phyloP scores from a whole-genome alignment of 2,113 vertebrate genomes.

The Chaenocephalus aceratus region DNA sequence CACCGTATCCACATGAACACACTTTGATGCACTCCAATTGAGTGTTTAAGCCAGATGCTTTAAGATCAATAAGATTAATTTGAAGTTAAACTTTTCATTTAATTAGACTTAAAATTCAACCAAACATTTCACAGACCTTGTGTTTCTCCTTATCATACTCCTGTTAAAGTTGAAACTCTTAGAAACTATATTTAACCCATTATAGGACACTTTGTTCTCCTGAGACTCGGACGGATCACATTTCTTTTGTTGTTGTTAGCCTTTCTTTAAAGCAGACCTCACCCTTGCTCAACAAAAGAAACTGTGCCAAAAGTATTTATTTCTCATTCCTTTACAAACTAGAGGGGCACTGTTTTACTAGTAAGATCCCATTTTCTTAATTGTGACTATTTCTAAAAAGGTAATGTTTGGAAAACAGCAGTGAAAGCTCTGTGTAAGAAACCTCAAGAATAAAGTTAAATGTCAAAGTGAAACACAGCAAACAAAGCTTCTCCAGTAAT shows the following conservation, averaged over 20 bases:
- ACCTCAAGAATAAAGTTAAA: too few species aligned
- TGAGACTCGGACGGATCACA: not conserved
- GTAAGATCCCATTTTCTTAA: not conserved
- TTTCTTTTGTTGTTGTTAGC: constrained; percentile 8
- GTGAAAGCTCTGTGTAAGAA: too few species aligned
- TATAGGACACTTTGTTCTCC: not conserved
- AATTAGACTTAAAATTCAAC: not conserved
- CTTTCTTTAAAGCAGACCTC: not conserved
- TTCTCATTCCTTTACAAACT: not conserved
- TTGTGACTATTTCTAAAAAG: not conserved
- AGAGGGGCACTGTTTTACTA: not conserved
- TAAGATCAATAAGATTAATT: too few species aligned
- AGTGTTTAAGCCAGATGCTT: too few species aligned
- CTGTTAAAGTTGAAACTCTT: not conserved
- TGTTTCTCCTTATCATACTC: not conserved
- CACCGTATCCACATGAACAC: too few species aligned
- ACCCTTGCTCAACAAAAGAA: too few species aligned
- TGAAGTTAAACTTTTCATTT: too few species aligned
- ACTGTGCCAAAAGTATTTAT: too few species aligned
- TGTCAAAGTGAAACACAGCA: too few species aligned
- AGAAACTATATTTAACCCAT: not conserved
- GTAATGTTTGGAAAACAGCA: too few species aligned
- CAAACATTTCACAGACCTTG: not conserved
- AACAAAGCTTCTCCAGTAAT: too few species aligned
- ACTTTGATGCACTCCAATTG: too few species aligned